Evolutionary conservation across 1,140 invertebrate genomes (phyloP).

Genomic region (Cyphomyrmex costatus): DNA sequence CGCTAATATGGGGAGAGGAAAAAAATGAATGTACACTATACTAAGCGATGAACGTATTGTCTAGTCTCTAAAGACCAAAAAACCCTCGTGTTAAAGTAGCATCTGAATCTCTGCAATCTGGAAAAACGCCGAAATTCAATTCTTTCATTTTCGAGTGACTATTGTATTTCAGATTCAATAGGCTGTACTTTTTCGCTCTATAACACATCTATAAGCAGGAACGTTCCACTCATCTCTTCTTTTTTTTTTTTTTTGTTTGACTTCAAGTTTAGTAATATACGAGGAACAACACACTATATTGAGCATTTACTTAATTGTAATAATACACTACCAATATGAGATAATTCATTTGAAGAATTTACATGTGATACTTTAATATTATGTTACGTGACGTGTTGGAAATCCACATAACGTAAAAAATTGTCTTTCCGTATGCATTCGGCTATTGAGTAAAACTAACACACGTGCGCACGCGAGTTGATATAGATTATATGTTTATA

Average conservation of each 20-base stretch:
- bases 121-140: conserved; percentile 36
- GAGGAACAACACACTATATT: conserved; percentile 66
- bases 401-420: conserved; percentile 22
- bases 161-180: conserved; percentile 50
- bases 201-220: conserved; percentile 64
- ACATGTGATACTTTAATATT: conserved; percentile 13
- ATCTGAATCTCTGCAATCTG: conserved; percentile 12
- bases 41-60: conserved; percentile 68
- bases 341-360: conserved; percentile 42
- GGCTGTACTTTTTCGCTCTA: conserved; percentile 48
- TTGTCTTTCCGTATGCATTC: neutral
- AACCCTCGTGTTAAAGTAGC: conserved; percentile 69
- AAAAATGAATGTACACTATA: conserved; percentile 49
- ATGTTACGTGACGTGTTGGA: conserved; percentile 22
- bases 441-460: neutral
- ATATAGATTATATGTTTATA: conserved; percentile 30
- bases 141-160: conserved; percentile 32
- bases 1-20: conserved; percentile 68
- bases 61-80: conserved; percentile 76
- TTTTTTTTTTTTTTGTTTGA: conserved; percentile 24
- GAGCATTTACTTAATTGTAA: conserved; percentile 67
- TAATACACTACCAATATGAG: conserved; percentile 39
- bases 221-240: conserved; percentile 36
- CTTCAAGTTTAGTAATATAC: conserved; percentile 53
- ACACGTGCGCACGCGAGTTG: neutral